Conservation (phyloP, 2,113 vertebrate species). For the Brienomyrus brachyistius region DNA sequence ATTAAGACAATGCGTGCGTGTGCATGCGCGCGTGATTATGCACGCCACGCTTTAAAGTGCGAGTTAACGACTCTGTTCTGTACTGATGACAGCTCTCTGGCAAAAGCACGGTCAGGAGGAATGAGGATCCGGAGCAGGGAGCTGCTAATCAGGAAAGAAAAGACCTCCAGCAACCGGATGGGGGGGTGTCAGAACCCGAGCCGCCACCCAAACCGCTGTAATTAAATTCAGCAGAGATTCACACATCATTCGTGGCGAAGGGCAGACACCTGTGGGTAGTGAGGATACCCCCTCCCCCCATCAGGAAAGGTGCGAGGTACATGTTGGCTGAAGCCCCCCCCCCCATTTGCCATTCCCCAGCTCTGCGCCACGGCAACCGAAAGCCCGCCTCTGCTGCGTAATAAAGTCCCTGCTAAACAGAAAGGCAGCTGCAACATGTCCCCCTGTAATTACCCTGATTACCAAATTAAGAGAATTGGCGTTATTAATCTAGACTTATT, state of each 20-base stretch:
- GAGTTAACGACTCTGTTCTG: background rate
- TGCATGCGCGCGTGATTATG: background rate
- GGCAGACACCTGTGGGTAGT: background rate
- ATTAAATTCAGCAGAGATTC: background rate
- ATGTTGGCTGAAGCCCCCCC: background rate
- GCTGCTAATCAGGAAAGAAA: background rate
- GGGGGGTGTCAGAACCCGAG: background rate
- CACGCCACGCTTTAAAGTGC: background rate
- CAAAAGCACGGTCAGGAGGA: background rate
- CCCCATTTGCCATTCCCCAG: background rate
- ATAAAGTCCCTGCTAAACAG: background rate
- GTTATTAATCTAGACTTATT: slow-evolving; percentile 11
- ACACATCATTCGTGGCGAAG: background rate
- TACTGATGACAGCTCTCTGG: background rate
- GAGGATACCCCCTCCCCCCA: background rate
- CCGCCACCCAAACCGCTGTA: background rate
- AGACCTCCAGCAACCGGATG: background rate
- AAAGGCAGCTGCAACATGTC: background rate
- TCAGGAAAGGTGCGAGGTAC: background rate
- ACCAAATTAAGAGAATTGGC: slow-evolving; percentile 7
- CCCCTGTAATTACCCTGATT: slow-evolving; percentile 7
- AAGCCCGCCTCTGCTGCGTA: background rate
- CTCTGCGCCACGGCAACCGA: background rate
- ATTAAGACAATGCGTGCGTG: background rate
- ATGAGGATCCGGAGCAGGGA: background rate